Evolutionary conservation across 2,113 vertebrate genomes (phyloP), one percentile per base, ranked within the genome.

Genomic region (Sylvietta virens): DNA sequence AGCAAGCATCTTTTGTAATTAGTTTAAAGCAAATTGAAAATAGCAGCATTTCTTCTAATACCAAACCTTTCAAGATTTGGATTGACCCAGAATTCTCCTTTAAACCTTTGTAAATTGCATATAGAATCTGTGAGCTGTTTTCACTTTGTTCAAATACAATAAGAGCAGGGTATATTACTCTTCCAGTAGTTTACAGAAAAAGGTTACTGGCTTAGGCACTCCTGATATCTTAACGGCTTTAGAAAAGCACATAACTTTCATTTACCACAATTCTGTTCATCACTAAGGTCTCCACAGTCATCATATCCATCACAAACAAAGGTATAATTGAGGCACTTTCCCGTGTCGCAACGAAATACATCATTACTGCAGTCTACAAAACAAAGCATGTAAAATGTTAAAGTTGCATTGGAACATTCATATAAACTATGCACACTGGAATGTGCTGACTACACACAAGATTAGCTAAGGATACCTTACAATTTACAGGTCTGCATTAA

Each of bases 281-380:
- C 99, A 1, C 99, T 99, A 86, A 99, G 97, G 91, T 99, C 99
- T 72, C 99, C 99, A 81, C 99, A 99, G 97, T 99, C 99, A 53
- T 99, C 98, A 4, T 99, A 99, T 5, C 99, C 99, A 37, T 99
- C 99, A 95, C 99, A 99, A 62, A 99, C 97, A 30, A 98, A 98
- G 73, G 97, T 94, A 4, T 97, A 97, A 62, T 98, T 97, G 37
- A 99, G 97, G 87, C 99, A 99, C 64, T 99, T 99, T 9, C 99
- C 99, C 0, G 99, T 99, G 72, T 96, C 96, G 30, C 99, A 99
- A 6, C 77, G 98, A 94, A 99, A 99, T 70, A 97, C 72, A 23
- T 85, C 96, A 3, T 97, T 96, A 28, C 97, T 94, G 93, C 99
- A 99, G n/a, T 98, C 99, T 99, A 97, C 12, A 95, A 96, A 96